Conservation (phyloP, 35 echinoderm and acorn worm species). For the Ophiothrix spiculata region DNA sequence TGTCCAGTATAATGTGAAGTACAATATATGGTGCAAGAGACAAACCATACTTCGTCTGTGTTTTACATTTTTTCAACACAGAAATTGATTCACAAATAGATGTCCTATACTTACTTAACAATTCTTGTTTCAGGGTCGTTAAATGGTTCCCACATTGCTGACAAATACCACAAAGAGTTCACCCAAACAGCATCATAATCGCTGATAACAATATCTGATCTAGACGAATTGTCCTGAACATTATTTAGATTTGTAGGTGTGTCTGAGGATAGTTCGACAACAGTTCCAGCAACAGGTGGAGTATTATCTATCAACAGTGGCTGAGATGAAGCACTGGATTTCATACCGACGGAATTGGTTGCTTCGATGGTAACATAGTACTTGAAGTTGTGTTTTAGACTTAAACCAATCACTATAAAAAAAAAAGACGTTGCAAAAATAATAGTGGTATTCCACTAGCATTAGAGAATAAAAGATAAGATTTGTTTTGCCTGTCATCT, state of each 20-base stretch:
- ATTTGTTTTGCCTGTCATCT: too few relatives aligned
- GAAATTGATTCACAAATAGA: neutral
- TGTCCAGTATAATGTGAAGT: neutral
- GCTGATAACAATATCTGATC: neutral
- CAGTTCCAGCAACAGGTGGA: constrained; percentile 35
- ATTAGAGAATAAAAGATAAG: too few relatives aligned
- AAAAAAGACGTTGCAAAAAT: too few relatives aligned
- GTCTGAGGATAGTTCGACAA: constrained; percentile 36
- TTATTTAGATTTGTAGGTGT: neutral
- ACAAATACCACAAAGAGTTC: constrained; percentile 14
- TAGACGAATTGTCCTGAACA: neutral
- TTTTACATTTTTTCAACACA: neutral
- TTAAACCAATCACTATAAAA: neutral
- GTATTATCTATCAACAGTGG: constrained; percentile 17
- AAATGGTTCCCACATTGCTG: constrained; percentile 41
- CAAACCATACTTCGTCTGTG: neutral
- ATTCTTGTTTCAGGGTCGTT: constrained; percentile 17
- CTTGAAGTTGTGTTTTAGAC: neutral
- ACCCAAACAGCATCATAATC: constrained; percentile 20
- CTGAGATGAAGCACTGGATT: constrained; percentile 24
- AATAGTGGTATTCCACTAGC: too few relatives aligned
- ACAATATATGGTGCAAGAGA: neutral
- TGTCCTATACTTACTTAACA: neutral
- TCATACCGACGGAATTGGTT: constrained; percentile 25
- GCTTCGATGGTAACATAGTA: constrained; percentile 34